Evolutionary conservation across 1,140 invertebrate genomes (phyloP).

Genomic region (Nasonia longicornis): DNA sequence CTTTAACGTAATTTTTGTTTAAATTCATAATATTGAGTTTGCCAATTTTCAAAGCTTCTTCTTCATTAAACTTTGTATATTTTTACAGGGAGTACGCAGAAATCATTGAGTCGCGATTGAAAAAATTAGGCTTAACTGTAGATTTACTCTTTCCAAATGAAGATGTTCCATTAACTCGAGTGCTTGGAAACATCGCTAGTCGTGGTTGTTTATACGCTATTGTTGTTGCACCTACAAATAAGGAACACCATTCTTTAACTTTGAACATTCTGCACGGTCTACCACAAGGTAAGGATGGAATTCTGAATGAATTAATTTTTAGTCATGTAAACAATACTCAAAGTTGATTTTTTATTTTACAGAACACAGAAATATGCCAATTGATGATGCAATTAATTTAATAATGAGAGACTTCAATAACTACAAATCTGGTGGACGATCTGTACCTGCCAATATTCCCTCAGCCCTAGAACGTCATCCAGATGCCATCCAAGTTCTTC

Average conservation of each 20-base stretch:
- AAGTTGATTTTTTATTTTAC: constrained; percentile 49
- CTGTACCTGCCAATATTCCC: constrained; percentile 63
- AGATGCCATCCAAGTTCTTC: constrained; percentile 79
- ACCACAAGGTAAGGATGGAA: constrained; percentile 80
- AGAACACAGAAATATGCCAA: constrained; percentile 95
- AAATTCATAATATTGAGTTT: constrained; percentile 18
- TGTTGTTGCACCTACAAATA: constrained; percentile 86
- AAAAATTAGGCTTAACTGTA: constrained; percentile 82
- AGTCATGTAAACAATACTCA: constrained; percentile 19
- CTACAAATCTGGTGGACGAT: constrained; percentile 76
- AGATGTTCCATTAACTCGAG: constrained; percentile 83
- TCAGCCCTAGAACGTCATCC: constrained; percentile 72
- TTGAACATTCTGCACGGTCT: constrained; percentile 91
- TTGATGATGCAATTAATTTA: constrained; percentile 88
- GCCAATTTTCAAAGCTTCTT: not conserved
- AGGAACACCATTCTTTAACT: constrained; percentile 87
- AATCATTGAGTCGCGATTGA: constrained; percentile 86
- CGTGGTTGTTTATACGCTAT: constrained; percentile 90
- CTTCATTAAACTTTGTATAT: not conserved
- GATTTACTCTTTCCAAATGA: constrained; percentile 92
- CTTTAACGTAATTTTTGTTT: constrained; percentile 77
- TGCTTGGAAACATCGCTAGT: constrained; percentile 89
- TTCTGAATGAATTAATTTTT: not conserved
- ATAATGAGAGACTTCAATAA: constrained; percentile 84
- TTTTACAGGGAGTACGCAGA: constrained; percentile 86